Conservation (phyloP, 2,113 vertebrate genomes). For the Rostratula benghalensis region DNA sequence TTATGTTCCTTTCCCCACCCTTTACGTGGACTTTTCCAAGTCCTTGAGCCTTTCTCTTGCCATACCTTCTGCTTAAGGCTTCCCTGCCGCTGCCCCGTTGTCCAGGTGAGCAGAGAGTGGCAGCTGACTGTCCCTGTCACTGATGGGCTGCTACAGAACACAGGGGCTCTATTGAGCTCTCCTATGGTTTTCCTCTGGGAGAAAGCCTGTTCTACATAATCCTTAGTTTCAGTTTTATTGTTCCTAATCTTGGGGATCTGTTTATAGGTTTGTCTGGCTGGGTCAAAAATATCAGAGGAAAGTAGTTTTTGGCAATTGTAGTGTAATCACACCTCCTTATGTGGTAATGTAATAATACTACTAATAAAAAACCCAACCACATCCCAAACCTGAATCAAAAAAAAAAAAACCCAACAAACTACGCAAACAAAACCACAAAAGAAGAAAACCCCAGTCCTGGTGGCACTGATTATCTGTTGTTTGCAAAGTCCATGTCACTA, state of each 20-base stretch:
- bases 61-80: background rate
- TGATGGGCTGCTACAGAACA: background rate
- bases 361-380: background rate
- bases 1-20: background rate
- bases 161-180: background rate
- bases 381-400: background rate
- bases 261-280: background rate
- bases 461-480: background rate
- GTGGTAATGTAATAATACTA: background rate
- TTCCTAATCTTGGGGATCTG: conserved; percentile 3
- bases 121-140: background rate
- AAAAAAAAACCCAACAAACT: background rate
- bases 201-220: background rate
- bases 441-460: background rate
- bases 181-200: background rate
- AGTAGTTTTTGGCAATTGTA: background rate
- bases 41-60: background rate
- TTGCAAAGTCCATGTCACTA: background rate
- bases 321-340: background rate
- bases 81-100: background rate
- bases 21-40: background rate
- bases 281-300: background rate
- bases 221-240: background rate
- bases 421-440: background rate
- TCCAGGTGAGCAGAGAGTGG: background rate